These are phyloP conservation scores for Oreocharis arfaki DNA, from an alignment of 2,113 vertebrate species.

Conservation along the genomic window DNA sequence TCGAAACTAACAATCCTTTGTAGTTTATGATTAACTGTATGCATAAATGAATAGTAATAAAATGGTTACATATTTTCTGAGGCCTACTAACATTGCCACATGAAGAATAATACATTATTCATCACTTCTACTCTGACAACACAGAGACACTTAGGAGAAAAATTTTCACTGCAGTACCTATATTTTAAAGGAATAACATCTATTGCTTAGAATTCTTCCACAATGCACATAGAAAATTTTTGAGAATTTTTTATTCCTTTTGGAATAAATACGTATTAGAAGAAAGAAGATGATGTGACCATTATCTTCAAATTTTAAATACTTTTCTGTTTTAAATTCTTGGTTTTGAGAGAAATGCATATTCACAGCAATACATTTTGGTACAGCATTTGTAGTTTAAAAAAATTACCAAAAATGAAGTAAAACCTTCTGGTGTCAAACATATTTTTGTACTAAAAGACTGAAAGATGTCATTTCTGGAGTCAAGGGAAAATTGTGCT, in stretches of 20 bases:
- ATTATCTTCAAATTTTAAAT: not conserved
- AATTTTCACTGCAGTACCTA: not conserved
- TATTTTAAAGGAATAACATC: not conserved
- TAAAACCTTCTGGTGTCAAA: not conserved
- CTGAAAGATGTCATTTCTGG: not conserved
- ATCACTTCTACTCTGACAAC: not conserved
- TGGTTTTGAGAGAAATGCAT: not conserved
- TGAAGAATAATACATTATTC: slow-evolving; percentile 25
- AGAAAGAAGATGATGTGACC: not conserved
- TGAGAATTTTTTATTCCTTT: not conserved
- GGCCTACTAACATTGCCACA: not conserved
- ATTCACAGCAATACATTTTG: not conserved
- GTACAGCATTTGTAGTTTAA: not conserved
- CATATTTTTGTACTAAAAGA: not conserved
- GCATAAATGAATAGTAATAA: slow-evolving; percentile 77
- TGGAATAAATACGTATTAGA: not conserved
- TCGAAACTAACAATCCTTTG: slow-evolving; percentile 59
- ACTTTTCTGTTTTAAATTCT: not conserved
- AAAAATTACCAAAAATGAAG: not conserved
- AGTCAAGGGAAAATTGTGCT: not conserved
- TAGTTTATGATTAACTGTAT: slow-evolving; percentile 71
- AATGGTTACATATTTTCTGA: slow-evolving; percentile 16
- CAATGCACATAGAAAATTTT: not conserved
- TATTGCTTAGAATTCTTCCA: not conserved
- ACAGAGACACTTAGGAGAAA: not conserved